Base-by-base conservation (phyloP, 2,113 vertebrate species). In the Machaerirhynchus nigripectus region DNA sequence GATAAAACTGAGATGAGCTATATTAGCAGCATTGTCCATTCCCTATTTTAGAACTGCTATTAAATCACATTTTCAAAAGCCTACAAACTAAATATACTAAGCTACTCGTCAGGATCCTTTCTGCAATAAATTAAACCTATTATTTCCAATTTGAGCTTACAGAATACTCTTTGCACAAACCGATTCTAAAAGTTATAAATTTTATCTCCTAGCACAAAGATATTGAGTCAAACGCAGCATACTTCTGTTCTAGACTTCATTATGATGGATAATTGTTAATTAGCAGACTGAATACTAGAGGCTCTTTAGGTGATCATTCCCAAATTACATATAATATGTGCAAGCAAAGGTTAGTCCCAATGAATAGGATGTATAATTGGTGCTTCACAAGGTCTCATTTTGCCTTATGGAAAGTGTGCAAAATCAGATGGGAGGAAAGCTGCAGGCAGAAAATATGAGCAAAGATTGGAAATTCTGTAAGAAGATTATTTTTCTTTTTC, bases 251-350 rank as follows among this genome's bases (percentile, higher is more conserved):
- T 82, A 93, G 80, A 94, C 87, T 91, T 95, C 89, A 94, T 95
- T 91, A 94, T 89, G 81, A 95, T 84, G 61, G 87, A 95, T 94
- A 96, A 95, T 95, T 95, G 89, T 89, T 95, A 95, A 94, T 96
- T 95, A 95, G 91, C 89, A 89, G 84, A 85, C 80, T 68, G 84
- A 96, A 82, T 84, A 95, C 59, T 91, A 64, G 81, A 88, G 40
- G 44, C 30, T 95, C 7, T 95, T 92, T 79, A 92, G 87, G 84
- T 82, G 81, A 92, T 95, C 94, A 69, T 57, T 87, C 87, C 89
- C 91, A 92, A 95, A 96, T 96, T 96, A 96, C 83, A 85, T 46
- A 64, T 87, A 97, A 95, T 93, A 76, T 24, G 44, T 78, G 87
- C 87, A 95, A 95, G 91, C 80, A 96, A 96, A 96, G 95, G 93